Percentiles rank a stretch among this genome's conserved stretches.
These are phyloP conservation scores for Oreochromis grahami DNA, from an alignment of 2,797 vertebrate genomes.

Conservation along the genomic window DNA sequence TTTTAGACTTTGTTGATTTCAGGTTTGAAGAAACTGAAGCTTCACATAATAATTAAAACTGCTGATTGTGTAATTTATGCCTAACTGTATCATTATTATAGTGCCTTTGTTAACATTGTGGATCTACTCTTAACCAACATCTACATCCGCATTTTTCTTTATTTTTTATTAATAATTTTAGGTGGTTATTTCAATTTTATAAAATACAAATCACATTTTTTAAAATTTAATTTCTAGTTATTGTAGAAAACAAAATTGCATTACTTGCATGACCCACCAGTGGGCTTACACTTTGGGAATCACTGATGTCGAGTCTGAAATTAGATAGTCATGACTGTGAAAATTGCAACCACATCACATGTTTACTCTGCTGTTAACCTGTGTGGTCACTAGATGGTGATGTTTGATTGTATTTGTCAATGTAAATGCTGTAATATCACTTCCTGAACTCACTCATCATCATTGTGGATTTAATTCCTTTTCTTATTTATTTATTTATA, in stretches of 20 bases:
- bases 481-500: background rate
- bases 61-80: background rate
- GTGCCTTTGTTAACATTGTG: background rate
- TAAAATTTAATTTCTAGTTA: background rate
- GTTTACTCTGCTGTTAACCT: rapidly evolving
- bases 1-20: background rate
- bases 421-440: background rate
- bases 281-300: background rate
- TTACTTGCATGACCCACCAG: background rate
- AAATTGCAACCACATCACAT: rapidly evolving
- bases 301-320: background rate
- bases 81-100: background rate
- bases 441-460: background rate
- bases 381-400: background rate
- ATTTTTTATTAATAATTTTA: background rate
- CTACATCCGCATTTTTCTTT: background rate
- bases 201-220: background rate
- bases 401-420: background rate
- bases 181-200: background rate
- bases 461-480: rapidly evolving
- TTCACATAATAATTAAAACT: background rate
- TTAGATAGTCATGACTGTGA: background rate
- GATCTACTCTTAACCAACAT: background rate
- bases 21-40: background rate
- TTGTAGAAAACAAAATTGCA: background rate